A percentile compares a stretch with the other conserved stretches of the same genome.
Evolutionary conservation across 2,797 vertebrate species (phyloP).

Genomic region (Schizopygopsis malacanthus): DNA sequence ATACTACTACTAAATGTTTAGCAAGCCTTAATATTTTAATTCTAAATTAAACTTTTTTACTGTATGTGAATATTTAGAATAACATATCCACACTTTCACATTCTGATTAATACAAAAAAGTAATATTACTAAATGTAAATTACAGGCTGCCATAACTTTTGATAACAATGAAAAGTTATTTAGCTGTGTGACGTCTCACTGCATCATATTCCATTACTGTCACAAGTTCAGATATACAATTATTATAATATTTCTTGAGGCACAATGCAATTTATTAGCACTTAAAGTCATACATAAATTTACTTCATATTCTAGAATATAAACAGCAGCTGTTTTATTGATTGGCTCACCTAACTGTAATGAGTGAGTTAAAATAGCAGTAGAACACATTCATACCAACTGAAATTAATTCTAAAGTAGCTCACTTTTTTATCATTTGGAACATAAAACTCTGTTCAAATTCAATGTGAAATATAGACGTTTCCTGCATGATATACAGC

Average conservation of each 20-base stretch:
- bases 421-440: neutral
- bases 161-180: neutral
- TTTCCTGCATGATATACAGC: neutral
- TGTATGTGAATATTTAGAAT: constrained; percentile 1
- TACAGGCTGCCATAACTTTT: neutral
- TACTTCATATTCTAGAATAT: neutral
- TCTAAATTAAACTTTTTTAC: neutral
- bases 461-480: neutral
- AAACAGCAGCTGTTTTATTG: neutral
- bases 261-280: constrained; percentile 13
- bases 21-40: neutral
- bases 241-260: neutral
- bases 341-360: neutral
- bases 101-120: neutral
- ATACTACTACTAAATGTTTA: neutral
- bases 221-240: constrained; percentile 11
- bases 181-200: neutral
- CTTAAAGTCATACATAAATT: neutral
- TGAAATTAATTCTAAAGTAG: constrained; percentile 1
- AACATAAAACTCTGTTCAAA: neutral
- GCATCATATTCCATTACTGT: neutral
- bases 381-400: neutral
- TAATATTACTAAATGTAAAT: neutral
- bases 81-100: neutral
- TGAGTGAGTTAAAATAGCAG: neutral